phyloP scores from a whole-genome alignment of 2,113 vertebrate genomes.

The Furnarius figulus region DNA sequence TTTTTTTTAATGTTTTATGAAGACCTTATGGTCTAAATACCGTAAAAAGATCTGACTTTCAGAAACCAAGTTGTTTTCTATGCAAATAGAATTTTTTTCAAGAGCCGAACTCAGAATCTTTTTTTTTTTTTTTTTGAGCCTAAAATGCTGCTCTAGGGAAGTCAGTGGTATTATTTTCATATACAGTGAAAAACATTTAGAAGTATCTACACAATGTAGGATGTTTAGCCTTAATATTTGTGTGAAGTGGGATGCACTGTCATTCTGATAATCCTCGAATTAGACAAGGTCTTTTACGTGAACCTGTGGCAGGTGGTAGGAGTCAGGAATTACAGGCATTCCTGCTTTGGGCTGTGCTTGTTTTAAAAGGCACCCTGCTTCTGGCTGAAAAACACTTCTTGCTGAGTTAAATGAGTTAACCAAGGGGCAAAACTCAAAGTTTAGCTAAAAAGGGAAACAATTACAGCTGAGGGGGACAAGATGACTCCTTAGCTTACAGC shows the following conservation, averaged over 20 bases:
- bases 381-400: conserved; percentile 59
- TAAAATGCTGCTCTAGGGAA: background rate
- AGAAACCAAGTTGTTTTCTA: background rate
- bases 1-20: background rate
- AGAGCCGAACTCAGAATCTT: background rate
- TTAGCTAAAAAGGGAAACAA: background rate
- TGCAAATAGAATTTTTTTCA: background rate
- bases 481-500: background rate
- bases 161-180: background rate
- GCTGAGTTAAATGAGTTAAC: conserved; percentile 31
- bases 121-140: background rate
- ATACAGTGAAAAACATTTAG: background rate
- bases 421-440: conserved; percentile 19
- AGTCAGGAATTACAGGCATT: conserved; percentile 75
- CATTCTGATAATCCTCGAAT: conserved; percentile 63
- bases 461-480: background rate
- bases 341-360: conserved; percentile 69
- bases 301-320: conserved; percentile 68
- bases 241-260: background rate
- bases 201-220: background rate
- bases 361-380: conserved; percentile 54
- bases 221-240: background rate
- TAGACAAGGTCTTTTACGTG: conserved; percentile 57
- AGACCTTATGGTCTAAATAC: background rate
- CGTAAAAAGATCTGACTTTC: background rate